Conservation (phyloP, 2,797 vertebrate species). For the Sebastolobus altivelis region DNA sequence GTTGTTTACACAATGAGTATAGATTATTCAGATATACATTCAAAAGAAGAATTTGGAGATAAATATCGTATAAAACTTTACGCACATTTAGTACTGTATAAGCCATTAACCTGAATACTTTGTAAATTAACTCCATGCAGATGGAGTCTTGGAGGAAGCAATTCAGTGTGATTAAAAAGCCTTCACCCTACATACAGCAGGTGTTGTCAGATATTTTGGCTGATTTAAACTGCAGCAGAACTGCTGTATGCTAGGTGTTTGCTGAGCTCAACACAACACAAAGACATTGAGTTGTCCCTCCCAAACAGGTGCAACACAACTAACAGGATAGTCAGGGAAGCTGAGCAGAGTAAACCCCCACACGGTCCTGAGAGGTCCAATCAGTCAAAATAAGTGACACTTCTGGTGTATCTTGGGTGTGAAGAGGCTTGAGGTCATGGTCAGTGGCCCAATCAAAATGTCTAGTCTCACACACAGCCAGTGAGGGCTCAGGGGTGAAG, state of each 20-base stretch:
- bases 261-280: neutral
- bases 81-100: neutral
- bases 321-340: neutral
- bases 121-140: neutral
- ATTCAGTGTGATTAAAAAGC: neutral
- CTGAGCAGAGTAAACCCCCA: neutral
- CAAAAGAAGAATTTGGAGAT: neutral
- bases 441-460: constrained; percentile 21
- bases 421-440: neutral
- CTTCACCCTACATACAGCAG: neutral
- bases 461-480: constrained; percentile 2
- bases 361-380: neutral
- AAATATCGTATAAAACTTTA: neutral
- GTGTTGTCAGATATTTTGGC: constrained; percentile 16
- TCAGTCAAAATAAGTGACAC: constrained; percentile 6
- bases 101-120: neutral
- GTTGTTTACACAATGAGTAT: neutral
- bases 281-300: neutral
- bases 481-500: neutral
- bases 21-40: neutral
- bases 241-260: neutral
- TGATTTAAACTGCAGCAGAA: neutral
- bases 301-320: neutral
- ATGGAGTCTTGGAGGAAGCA: neutral
- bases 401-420: neutral